Percentiles rank a stretch among this genome's conserved stretches.
Conservation (phyloP, 2,797 vertebrate genomes). For the Furcifer pardalis region DNA sequence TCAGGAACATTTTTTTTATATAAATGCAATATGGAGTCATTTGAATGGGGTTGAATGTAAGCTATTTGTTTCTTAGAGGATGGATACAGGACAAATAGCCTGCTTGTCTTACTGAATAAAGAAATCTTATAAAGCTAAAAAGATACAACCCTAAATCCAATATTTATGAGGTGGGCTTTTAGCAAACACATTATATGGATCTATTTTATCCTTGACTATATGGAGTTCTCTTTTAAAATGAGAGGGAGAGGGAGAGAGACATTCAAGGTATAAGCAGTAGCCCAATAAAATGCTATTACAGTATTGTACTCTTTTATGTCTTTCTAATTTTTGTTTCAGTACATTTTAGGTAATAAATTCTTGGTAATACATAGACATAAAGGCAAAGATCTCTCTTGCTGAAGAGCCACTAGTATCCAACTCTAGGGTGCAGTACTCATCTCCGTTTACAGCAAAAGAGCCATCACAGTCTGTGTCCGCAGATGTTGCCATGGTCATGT, state of each 20-base stretch:
- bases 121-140: constrained; percentile 31
- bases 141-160: constrained; percentile 25
- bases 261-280: not conserved
- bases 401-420: too few relatives aligned
- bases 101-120: constrained; percentile 5
- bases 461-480: too few relatives aligned
- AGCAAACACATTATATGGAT: constrained; percentile 44
- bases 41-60: not conserved
- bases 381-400: too few relatives aligned
- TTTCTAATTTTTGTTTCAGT: not conserved
- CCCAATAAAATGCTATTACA: not conserved
- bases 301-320: not conserved
- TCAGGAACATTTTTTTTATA: too few relatives aligned
- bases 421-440: too few relatives aligned
- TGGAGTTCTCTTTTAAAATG: constrained; percentile 15
- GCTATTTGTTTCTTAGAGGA: not conserved
- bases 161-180: constrained; percentile 16
- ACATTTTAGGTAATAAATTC: not conserved
- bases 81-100: constrained; percentile 40
- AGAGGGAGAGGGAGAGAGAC: not conserved
- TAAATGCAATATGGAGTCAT: not conserved
- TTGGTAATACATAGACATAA: too few relatives aligned
- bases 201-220: constrained; percentile 43
- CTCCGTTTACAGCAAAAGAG: too few relatives aligned
- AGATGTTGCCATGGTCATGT: too few relatives aligned